Conservation (phyloP, 2,888 invertebrate species). For the Papilio demoleus region DNA sequence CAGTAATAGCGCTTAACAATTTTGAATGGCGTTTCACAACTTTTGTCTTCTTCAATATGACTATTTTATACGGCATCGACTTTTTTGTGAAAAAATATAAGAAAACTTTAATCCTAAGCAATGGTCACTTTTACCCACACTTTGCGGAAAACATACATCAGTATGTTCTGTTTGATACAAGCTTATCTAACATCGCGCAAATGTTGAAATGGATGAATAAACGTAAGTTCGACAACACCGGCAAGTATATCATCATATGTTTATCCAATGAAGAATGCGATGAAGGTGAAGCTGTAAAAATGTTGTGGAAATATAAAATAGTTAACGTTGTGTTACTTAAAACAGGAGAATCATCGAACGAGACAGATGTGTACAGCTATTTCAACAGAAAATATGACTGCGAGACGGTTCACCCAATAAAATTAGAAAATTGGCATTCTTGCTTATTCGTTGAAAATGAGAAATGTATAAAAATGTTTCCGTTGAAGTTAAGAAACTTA, state of each 20-base stretch:
- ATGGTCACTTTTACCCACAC: conserved; percentile 50
- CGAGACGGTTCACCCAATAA: conserved; percentile 53
- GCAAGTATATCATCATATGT: conserved; percentile 66
- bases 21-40: conserved; percentile 66
- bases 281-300: conserved; percentile 55
- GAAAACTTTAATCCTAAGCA: conserved; percentile 58
- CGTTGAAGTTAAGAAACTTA: conserved; percentile 61
- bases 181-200: conserved; percentile 51
- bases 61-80: conserved; percentile 55
- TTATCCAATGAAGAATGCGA: conserved; percentile 60
- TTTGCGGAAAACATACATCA: conserved; percentile 53
- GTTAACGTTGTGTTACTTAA: conserved; percentile 65
- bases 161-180: conserved; percentile 60
- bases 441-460: conserved; percentile 43
- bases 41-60: conserved; percentile 63
- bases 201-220: conserved; percentile 56
- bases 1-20: conserved; percentile 61
- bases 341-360: conserved; percentile 36
- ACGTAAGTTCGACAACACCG: conserved; percentile 63
- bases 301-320: conserved; percentile 65
- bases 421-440: conserved; percentile 48
- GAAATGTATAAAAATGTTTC: conserved; percentile 53
- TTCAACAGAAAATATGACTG: conserved; percentile 57
- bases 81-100: conserved; percentile 58
- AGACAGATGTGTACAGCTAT: conserved; percentile 59